Conservation (phyloP, 2,797 vertebrate genomes). For the Melanotaenia boesemani region DNA sequence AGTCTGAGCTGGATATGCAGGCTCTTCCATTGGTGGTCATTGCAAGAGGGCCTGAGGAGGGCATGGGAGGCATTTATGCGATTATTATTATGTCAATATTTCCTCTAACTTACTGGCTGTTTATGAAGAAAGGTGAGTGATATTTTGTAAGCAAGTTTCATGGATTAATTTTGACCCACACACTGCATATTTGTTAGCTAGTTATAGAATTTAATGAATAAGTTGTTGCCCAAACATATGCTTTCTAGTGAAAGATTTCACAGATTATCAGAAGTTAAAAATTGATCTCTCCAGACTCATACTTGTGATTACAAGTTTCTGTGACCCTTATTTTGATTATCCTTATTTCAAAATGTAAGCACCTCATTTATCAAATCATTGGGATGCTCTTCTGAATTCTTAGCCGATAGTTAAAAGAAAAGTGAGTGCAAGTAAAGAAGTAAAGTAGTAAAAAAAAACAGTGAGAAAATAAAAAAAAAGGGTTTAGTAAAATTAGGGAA, state of each 20-base stretch:
- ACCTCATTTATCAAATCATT: not conserved
- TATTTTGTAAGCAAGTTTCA: not conserved
- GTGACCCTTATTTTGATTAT: not conserved
- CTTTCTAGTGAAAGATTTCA: not conserved
- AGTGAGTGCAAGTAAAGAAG: not conserved
- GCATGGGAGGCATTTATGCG: constrained; percentile 42
- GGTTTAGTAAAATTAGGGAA: not conserved
- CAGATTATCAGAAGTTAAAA: not conserved
- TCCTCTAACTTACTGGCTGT: constrained; percentile 62
- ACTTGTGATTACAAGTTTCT: not conserved
- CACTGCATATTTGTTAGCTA: not conserved
- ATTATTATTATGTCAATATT: constrained; percentile 62
- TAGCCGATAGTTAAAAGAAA: not conserved
- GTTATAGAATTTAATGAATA: not conserved
- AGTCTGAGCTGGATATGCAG: constrained; percentile 35
- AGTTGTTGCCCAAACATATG: not conserved
- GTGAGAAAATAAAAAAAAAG: not conserved
- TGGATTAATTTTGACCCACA: not conserved
- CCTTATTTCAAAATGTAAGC: not conserved
- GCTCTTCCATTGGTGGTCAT: constrained; percentile 10
- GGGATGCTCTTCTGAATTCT: not conserved
- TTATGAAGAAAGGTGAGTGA: constrained; percentile 64
- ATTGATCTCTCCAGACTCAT: not conserved
- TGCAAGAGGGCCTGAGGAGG: constrained; percentile 24
- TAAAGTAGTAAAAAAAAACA: not conserved